Evolutionary conservation across 30 jellyfish, hydroid and myxozoan genomes (phyloP), one percentile per base, ranked within the genome.

Genomic region (Aurelia sp.): DNA sequence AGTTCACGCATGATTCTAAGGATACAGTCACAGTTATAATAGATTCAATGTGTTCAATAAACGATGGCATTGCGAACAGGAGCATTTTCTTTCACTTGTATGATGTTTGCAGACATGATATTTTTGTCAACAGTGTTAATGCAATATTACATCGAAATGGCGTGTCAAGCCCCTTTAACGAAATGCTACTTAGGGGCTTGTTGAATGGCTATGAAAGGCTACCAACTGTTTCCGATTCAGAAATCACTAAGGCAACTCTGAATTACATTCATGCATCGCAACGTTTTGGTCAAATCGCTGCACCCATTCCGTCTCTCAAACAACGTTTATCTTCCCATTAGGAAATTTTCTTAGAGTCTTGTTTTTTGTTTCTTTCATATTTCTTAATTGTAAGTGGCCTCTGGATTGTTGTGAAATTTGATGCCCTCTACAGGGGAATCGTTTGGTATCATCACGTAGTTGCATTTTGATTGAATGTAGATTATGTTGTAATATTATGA

Each of bases 161-260:
- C 78, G 66, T 78, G 21, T 33, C 65, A 61, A 78, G 41, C 79
- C 89, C 50, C 40, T 78, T 70, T n/a, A 62, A 63, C 41, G 76
- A 78, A 78, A 20, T 17, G 10, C 52, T 62, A 68, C 53, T 78
- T 44, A 21, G 17, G 40, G 76, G 16, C 62, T 20, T 78, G 50
- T 41, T 78, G 79, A 37, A 37, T 37, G 89, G 89, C 59, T 53
- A 78, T 62, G 69, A 62, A 64, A 61, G 76, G 57, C 47, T 62
- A 30, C 16, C 79, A 37, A 57, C n/a, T 30, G 57, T n/a, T 78
- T 30, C 79, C 11, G 48, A 78, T 48, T 3, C 69, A 11, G 61
- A 78, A 78, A 31, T 78, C 64, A 61, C 64, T 11, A 62, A 62
- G 89, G 69, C 71, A 27, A 78, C 79, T 12, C 76, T 61, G 50